These are phyloP conservation scores for Stegodyphus dumicola DNA, from an alignment of 1,140 invertebrate species.

Conservation along the genomic window DNA sequence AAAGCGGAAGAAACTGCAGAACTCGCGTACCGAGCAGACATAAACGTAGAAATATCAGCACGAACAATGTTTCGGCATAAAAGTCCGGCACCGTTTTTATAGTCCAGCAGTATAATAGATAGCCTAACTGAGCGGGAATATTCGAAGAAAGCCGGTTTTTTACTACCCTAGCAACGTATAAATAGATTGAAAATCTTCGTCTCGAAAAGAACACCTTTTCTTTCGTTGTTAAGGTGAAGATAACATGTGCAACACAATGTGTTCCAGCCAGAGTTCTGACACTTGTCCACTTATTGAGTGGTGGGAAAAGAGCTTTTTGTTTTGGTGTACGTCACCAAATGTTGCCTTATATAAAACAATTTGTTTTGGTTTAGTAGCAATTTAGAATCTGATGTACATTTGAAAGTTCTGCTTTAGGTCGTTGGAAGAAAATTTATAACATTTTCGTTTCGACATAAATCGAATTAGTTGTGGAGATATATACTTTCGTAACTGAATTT, in stretches of 20 bases:
- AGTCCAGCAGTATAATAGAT: conserved; percentile 45
- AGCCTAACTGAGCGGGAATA: conserved; percentile 17
- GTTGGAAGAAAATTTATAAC: too few relatives aligned
- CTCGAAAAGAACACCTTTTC: conserved; percentile 5
- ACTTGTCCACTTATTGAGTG: too few relatives aligned
- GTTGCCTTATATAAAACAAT: too few relatives aligned
- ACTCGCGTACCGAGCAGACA: background rate
- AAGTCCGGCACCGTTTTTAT: conserved; percentile 38
- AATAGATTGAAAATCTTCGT: conserved; percentile 22
- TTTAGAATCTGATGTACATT: too few relatives aligned
- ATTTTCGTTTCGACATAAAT: too few relatives aligned
- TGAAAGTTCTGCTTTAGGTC: too few relatives aligned
- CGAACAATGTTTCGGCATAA: conserved; percentile 42
- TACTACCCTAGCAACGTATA: conserved; percentile 36
- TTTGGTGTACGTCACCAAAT: too few relatives aligned
- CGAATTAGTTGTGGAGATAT: too few relatives aligned
- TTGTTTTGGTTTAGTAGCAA: too few relatives aligned
- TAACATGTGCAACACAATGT: background rate
- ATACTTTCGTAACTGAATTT: too few relatives aligned
- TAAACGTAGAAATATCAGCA: conserved; percentile 50
- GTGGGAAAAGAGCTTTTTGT: too few relatives aligned
- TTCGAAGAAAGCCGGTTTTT: conserved; percentile 27
- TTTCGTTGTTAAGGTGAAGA: conserved; percentile 13
- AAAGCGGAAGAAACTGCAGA: conserved; percentile 3
- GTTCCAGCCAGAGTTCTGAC: too few relatives aligned